Evolutionary conservation across 2,113 vertebrate species (phyloP).

Genomic region (Etia nguti): DNA sequence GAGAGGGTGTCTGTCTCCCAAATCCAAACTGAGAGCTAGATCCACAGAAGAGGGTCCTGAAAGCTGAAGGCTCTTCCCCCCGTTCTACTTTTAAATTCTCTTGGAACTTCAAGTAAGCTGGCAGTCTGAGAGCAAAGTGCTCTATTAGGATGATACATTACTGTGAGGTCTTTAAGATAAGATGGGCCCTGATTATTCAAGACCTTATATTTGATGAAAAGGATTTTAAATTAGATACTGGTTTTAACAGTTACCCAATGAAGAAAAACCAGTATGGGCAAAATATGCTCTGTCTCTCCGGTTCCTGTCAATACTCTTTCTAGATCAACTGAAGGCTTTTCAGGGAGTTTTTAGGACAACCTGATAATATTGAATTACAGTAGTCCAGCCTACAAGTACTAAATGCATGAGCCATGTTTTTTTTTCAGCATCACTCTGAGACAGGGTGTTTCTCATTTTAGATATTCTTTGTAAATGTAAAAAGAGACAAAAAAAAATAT

Average conservation of each 20-base stretch:
- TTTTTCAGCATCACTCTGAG: neutral
- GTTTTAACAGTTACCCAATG: neutral
- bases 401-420: neutral
- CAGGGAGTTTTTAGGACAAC: neutral
- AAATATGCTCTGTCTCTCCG: neutral
- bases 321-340: neutral
- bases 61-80: neutral
- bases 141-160: neutral
- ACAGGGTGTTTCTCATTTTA: neutral
- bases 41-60: neutral
- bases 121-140: neutral
- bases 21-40: neutral
- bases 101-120: neutral
- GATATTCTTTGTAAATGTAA: neutral
- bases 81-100: neutral
- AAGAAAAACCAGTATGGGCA: neutral
- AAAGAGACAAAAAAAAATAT: neutral
- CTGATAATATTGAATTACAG: neutral
- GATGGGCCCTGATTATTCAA: neutral
- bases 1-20: neutral
- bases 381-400: neutral
- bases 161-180: neutral
- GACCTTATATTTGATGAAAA: neutral
- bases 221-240: neutral
- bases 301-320: neutral